Percentiles rank a stretch among this genome's conserved stretches.
Evolutionary conservation across 1,140 invertebrate genomes (phyloP).

Genomic region (Apis mellifera): DNA sequence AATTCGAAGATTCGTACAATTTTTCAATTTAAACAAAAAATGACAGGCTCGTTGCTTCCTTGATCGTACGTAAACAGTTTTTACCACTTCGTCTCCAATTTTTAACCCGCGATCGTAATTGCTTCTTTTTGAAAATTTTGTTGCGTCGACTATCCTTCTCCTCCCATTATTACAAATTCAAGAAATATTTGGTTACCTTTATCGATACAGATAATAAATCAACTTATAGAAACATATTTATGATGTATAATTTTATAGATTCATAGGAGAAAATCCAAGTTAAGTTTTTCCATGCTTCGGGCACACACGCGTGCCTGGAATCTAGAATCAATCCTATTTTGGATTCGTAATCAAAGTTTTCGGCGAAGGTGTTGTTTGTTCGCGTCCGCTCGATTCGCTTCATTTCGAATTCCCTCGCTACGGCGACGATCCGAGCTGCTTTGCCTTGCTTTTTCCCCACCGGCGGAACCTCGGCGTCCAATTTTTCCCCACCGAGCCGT

Average conservation of each 20-base stretch:
- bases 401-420: conserved; percentile 13
- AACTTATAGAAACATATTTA: too few species aligned
- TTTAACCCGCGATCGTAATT: conserved; percentile 40
- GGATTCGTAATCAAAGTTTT: conserved; percentile 37
- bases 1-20: conserved; percentile 20
- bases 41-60: conserved; percentile 17
- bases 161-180: too few species aligned
- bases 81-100: background rate
- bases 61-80: conserved; percentile 21
- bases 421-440: too few species aligned
- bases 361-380: conserved; percentile 27
- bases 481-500: conserved; percentile 43
- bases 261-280: too few species aligned
- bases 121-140: too few species aligned
- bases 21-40: background rate
- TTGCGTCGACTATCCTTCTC: too few species aligned
- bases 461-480: background rate
- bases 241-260: too few species aligned
- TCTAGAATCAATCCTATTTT: background rate
- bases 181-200: too few species aligned
- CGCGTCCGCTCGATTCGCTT: background rate
- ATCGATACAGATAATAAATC: too few species aligned
- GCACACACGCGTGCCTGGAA: too few species aligned
- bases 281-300: too few species aligned
- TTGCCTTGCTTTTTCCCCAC: too few species aligned